Conservation (phyloP, 1,140 invertebrate species). For the Bathynomus jamesi region DNA sequence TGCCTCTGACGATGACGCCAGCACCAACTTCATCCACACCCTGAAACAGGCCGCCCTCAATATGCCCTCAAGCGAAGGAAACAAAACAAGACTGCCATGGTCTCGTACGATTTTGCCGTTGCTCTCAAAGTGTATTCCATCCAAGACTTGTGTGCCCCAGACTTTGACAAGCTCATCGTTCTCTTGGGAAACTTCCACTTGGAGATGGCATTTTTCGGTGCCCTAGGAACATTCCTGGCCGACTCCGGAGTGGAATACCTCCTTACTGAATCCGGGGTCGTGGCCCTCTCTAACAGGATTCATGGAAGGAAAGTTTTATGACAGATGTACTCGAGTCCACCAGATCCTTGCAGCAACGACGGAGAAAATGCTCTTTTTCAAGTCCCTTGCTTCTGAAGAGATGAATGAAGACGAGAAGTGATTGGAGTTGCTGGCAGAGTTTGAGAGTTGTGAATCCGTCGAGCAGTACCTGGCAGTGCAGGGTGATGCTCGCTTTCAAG, state of each 20-base stretch:
- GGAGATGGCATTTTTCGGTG: slow-evolving; percentile 9
- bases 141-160: not conserved
- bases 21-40: too few species aligned
- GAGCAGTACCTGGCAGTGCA: not conserved
- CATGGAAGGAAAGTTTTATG: slow-evolving; percentile 6
- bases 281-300: slow-evolving; percentile 4
- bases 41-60: too few species aligned
- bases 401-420: not conserved
- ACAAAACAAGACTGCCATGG: too few species aligned
- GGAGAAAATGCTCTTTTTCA: not conserved
- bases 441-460: slow-evolving; percentile 2
- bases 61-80: too few species aligned
- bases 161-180: slow-evolving; percentile 5
- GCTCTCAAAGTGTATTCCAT: not conserved
- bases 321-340: not conserved
- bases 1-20: too few species aligned
- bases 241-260: slow-evolving; percentile 10
- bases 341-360: not conserved
- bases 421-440: not conserved
- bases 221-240: not conserved
- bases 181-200: slow-evolving; percentile 6
- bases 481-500: not conserved
- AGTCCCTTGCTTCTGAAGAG: too few species aligned
- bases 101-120: slow-evolving; percentile 3
- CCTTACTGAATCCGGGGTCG: slow-evolving; percentile 8